Conservation (phyloP, 2,113 vertebrate species). For the Pachypanchax playfairii region DNA sequence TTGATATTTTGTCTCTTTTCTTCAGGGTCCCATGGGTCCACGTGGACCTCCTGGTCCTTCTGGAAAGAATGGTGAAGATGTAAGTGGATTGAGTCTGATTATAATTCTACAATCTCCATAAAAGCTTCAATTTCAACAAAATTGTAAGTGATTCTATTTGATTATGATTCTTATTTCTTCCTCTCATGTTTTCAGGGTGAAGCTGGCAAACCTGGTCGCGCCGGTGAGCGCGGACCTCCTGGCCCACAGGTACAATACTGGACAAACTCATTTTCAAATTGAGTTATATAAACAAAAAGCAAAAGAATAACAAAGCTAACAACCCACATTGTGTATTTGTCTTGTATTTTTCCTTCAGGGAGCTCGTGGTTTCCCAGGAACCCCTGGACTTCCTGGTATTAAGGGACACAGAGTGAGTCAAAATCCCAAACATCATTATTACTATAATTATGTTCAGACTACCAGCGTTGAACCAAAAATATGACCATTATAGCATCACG, state of each 20-base stretch:
- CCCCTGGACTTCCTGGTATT: conserved; percentile 95
- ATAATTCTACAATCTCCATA: not conserved
- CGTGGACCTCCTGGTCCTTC: conserved; percentile 90
- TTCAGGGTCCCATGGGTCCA: conserved; percentile 95
- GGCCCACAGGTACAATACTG: conserved; percentile 90
- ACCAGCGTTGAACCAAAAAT: too few species aligned
- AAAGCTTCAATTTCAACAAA: not conserved
- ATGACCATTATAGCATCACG: not conserved
- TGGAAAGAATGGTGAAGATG: conserved; percentile 99
- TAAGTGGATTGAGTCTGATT: conserved; percentile 68
- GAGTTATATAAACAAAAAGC: not conserved
- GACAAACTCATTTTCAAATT: not conserved
- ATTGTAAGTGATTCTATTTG: not conserved
- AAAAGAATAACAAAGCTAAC: too few species aligned
- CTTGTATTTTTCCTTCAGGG: conserved; percentile 76
- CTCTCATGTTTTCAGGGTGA: conserved; percentile 84
- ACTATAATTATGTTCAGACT: too few species aligned
- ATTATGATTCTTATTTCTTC: not conserved
- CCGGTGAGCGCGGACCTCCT: conserved; percentile 90
- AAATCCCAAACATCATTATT: too few species aligned
- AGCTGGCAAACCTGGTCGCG: conserved; percentile 94
- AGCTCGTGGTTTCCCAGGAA: conserved; percentile 97
- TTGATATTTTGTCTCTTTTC: conserved; percentile 20
- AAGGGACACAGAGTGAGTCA: conserved; percentile 97
- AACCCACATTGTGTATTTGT: not conserved